Conservation (phyloP, 2,797 vertebrate genomes). For the Lacerta viridis region DNA sequence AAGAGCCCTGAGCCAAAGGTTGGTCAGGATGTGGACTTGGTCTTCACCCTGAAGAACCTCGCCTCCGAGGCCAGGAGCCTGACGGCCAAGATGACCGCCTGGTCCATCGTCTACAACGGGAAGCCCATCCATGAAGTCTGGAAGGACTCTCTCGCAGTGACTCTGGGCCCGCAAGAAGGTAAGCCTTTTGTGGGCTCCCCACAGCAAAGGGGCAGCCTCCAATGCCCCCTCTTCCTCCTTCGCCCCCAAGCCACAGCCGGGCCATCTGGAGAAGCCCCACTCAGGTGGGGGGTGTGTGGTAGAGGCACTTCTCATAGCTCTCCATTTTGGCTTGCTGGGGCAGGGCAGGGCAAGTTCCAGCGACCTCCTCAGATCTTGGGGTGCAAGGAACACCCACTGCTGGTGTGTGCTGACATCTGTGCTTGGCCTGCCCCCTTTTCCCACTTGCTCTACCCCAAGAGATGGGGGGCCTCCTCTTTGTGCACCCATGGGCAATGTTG, state of each 20-base stretch:
- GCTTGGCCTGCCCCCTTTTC: no score
- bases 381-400: no score
- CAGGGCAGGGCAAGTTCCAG: no score
- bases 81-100: slow-evolving; percentile 78
- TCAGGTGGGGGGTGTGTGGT: no score
- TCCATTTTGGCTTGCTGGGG: no score
- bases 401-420: no score
- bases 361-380: no score
- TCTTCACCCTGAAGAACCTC: slow-evolving; percentile 78
- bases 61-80: slow-evolving; percentile 67
- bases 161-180: slow-evolving; percentile 80
- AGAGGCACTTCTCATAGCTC: no score
- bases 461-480: background rate
- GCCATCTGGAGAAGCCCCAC: no score
- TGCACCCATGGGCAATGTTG: background rate
- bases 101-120: slow-evolving; percentile 82
- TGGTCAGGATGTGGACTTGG: slow-evolving; percentile 79
- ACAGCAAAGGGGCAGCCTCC: background rate
- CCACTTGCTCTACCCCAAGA: no score
- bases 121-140: slow-evolving; percentile 77
- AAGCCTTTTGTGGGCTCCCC: slow-evolving; percentile 38
- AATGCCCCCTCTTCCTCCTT: no score
- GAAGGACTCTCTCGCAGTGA: slow-evolving; percentile 72
- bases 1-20: slow-evolving; percentile 58
- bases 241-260: no score